Evolutionary conservation across 1,140 invertebrate species (phyloP), one percentile per base, ranked within the genome.

Genomic region (Apis laboriosa): DNA sequence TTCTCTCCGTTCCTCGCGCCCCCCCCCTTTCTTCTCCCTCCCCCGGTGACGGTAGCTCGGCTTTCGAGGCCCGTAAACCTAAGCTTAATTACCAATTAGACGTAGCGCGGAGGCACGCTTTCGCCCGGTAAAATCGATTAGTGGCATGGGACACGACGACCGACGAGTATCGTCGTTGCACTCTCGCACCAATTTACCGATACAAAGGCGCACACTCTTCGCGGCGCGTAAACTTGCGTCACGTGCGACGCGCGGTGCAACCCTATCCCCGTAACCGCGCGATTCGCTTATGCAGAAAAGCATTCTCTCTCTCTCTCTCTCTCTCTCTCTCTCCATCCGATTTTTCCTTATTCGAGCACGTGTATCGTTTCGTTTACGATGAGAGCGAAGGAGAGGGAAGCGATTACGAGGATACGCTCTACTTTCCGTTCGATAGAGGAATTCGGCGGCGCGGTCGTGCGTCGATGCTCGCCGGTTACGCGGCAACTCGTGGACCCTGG

Each of bases 61-160:
- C 86, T 86, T 85, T 83, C 83, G 73, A 86, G 80, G 77, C 87
- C 84, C 90, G 91, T 92, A 94, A 93, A 93, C 80, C 88, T 89
- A 89, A 90, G 90, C 91, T 92, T 94, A 93, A 93, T 94, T 94
- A 94, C 92, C 92, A 93, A 94, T 93, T 94, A 93, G 92, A 93
- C 91, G 91, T 93, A 89, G 90, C 90, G 90, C 90, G 83, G 86
- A 92, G 92, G 90, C 93, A 93, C 90, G 91, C 92, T 93, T 92
- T 91, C 85, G 90, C 88, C 88, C 88, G 88, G 88, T 90, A 90
- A 86, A 92, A 93, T 93, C 91, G 92, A 92, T 93, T 93, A 92
- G 90, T 86, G 89, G 88, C 84, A 90, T 90, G 89, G 86, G 91
- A 92, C 90, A 92, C 90, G 90, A 86, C 88, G 73, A 84, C 34